A percentile compares a stretch with the other conserved stretches of the same genome.
Evolutionary conservation across 2,888 invertebrate species (phyloP).

Genomic region (Esperia sulphurella): DNA sequence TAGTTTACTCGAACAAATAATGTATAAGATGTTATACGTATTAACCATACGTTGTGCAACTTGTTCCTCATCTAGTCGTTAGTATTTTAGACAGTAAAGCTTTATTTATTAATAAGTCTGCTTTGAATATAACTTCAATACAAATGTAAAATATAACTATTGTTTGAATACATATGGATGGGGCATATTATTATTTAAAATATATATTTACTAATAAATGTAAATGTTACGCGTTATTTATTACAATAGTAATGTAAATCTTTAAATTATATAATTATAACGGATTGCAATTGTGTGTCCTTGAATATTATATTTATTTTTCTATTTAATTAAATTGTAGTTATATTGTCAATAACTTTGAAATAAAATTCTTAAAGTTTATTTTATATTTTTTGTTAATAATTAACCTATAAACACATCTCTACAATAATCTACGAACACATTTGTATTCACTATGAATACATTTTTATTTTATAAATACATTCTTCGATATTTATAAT

Average conservation of each 20-base stretch:
- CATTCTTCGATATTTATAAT: too few species aligned
- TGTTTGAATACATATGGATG: conserved; percentile 9
- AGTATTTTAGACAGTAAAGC: background rate
- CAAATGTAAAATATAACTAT: background rate
- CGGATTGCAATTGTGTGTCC: conserved; percentile 37
- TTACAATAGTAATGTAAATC: too few species aligned
- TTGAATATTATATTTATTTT: conserved; percentile 57
- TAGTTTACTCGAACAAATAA: too few species aligned
- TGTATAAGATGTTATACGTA: background rate
- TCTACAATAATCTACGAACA: background rate
- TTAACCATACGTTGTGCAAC: conserved; percentile 21
- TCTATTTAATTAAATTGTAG: conserved; percentile 51
- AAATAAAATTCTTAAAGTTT: conserved; percentile 43
- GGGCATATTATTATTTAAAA: conserved; percentile 23
- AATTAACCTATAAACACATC: conserved; percentile 13
- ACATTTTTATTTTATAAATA: too few species aligned
- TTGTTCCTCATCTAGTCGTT: conserved; percentile 29
- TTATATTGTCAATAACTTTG: conserved; percentile 40
- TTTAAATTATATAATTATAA: background rate
- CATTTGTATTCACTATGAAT: too few species aligned
- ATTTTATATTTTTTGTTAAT: conserved; percentile 23
- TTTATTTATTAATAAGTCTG: background rate
- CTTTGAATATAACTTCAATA: background rate
- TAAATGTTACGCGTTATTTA: background rate
- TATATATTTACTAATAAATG: conserved; percentile 7